Percentiles rank a stretch among this genome's conserved stretches.
phyloP scores from a whole-genome alignment of 2,113 vertebrate genomes.

The Campylorhamphus procurvoides region DNA sequence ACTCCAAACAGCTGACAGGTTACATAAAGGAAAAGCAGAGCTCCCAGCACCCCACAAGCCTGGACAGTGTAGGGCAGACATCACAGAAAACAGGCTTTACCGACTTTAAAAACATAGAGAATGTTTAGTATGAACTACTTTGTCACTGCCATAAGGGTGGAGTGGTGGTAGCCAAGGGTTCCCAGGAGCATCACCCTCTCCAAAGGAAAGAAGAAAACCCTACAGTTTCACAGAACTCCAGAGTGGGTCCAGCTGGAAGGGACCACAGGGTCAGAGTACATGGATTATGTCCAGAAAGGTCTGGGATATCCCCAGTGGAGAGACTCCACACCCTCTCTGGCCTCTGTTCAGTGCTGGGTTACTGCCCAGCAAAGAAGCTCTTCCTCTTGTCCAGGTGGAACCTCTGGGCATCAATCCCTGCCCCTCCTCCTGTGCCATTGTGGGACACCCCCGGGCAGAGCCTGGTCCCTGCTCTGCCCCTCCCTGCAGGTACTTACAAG shows the following conservation, averaged over 20 bases:
- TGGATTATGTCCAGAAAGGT: too few species aligned
- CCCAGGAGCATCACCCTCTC: background rate
- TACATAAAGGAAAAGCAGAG: background rate
- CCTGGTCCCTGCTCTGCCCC: background rate
- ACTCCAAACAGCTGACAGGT: background rate
- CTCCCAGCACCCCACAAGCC: background rate
- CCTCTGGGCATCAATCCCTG: background rate
- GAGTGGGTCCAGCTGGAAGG: background rate
- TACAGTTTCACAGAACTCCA: background rate
- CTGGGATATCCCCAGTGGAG: background rate
- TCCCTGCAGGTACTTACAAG: background rate
- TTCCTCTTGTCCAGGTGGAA: background rate
- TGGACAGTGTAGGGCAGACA: background rate
- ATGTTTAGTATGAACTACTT: background rate
- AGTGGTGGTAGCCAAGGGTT: background rate
- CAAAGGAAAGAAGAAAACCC: rapidly evolving
- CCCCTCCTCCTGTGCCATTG: too few species aligned
- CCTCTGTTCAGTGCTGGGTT: background rate
- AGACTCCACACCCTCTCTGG: background rate
- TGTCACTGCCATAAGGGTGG: background rate
- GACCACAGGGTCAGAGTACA: background rate
- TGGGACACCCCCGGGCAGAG: background rate
- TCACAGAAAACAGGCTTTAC: background rate
- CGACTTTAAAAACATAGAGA: background rate
- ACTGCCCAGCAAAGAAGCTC: background rate